Evolutionary conservation across 2,113 vertebrate genomes (phyloP), one percentile per base, ranked within the genome.

Genomic region (Xenopus tropicalis): DNA sequence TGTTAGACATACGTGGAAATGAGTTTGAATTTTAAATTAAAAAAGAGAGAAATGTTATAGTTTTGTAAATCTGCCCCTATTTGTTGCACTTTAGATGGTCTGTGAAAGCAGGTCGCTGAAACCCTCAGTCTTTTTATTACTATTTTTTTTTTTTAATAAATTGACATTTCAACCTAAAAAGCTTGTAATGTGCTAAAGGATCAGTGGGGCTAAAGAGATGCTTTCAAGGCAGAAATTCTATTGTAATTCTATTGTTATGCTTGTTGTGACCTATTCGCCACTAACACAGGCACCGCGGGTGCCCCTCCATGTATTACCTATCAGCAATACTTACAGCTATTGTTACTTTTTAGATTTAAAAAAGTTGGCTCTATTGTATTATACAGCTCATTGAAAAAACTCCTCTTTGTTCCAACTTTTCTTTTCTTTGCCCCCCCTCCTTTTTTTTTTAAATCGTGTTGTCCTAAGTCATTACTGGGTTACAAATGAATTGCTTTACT

Each of bases 201-300:
- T 20, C n/a, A 6, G 61, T 66, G 37, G 17, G 23, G n/a, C 21
- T 23, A 17, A 64, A 54, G 14, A 24, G 59, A 72, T 72, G 56
- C 61, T 58, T 66, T 58, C 11, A 5, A 66, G 65, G 58, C 24
- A 20, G 29, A 52, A 66, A 73, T 66, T 66, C 71, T 29, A 73
- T 73, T 66, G 52, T 73, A n/a, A n/a, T n/a, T n/a, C n/a, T n/a
- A n/a, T n/a, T n/a, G n/a, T 10, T 14, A 65, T 73, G 62, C 37
- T 22, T 66, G 46, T 29, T 61, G 22, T 72, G 61, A 25, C 61
- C 51, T 62, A 66, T 73, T 52, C 25, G 44, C 46, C 51, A 66
- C 25, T 12, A 54, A 66, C 62, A 66, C 62, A 73, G 66, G 62
- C 62, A 73, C 71, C 58, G 62, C 62, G 66, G 71, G 71, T 66